phyloP scores from a whole-genome alignment of 2,888 invertebrate species.

The Adineta ricciae region DNA sequence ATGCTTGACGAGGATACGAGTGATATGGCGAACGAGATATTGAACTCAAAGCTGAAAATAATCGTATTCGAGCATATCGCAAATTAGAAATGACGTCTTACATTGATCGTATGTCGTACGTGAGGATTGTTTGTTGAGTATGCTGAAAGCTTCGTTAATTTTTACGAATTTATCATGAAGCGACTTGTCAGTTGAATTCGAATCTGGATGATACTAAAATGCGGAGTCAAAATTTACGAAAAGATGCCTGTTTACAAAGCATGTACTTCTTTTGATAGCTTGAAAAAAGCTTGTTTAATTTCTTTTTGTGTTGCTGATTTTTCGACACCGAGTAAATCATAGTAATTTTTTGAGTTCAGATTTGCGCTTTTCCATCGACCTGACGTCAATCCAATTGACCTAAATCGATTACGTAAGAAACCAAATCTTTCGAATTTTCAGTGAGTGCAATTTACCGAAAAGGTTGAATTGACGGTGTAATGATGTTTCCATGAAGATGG shows the following conservation, averaged over 20 bases:
- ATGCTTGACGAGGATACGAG: background rate
- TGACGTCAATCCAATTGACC: background rate
- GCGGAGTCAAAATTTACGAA: slow-evolving; percentile 5
- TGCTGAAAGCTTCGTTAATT: slow-evolving; percentile 68
- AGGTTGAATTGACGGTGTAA: background rate
- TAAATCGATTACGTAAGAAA: background rate
- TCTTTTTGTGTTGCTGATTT: slow-evolving; percentile 62
- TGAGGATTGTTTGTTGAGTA: slow-evolving; percentile 60
- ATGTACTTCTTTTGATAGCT: slow-evolving; percentile 66
- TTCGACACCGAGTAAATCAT: slow-evolving; percentile 62
- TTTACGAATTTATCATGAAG: slow-evolving; percentile 64
- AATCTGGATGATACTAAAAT: slow-evolving; percentile 69
- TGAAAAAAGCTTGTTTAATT: slow-evolving; percentile 65
- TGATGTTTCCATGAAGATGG: background rate
- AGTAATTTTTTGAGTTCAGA: slow-evolving; percentile 55
- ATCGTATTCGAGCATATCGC: no score
- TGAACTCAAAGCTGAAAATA: background rate
- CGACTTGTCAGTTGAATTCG: slow-evolving; percentile 53
- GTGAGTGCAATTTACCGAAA: background rate
- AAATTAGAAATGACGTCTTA: no score
- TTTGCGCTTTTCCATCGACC: background rate
- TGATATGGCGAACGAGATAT: background rate
- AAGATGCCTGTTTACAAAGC: background rate
- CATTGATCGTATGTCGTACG: slow-evolving; percentile 60
- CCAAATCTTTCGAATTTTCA: no score